Percentiles rank a stretch among this genome's conserved stretches.
These are phyloP conservation scores for Acleris cristana DNA, from an alignment of 2,888 invertebrate species.

Conservation along the genomic window DNA sequence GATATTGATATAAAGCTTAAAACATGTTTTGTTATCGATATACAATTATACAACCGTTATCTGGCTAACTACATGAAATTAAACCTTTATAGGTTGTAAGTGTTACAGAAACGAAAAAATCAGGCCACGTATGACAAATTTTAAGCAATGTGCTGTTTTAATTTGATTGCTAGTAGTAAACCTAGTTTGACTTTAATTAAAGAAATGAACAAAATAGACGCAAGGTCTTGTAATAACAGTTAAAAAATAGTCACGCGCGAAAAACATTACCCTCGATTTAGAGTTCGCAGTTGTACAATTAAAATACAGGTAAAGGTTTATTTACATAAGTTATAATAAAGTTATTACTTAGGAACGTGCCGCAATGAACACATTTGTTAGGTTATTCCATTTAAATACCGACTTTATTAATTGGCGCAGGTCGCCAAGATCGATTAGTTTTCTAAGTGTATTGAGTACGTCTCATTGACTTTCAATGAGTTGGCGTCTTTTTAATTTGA, in stretches of 20 bases:
- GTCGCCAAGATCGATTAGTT: too few species aligned
- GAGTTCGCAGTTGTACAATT: constrained; percentile 14
- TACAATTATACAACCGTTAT: constrained; percentile 51
- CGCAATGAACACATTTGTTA: too few species aligned
- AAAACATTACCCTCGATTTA: constrained; percentile 32
- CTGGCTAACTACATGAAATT: constrained; percentile 49
- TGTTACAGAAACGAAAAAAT: constrained; percentile 21
- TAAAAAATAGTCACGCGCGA: constrained; percentile 36
- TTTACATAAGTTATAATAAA: background rate
- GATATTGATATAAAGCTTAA: constrained; percentile 48
- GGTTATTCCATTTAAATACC: too few species aligned
- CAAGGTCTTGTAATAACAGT: constrained; percentile 35
- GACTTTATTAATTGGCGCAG: too few species aligned
- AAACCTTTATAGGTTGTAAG: constrained; percentile 45
- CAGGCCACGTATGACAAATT: constrained; percentile 32
- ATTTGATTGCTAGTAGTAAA: constrained; percentile 33
- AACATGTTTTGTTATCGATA: constrained; percentile 54
- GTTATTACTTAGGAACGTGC: background rate
- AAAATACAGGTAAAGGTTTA: constrained; percentile 1
- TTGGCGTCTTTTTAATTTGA: too few species aligned
- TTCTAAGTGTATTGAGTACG: too few species aligned
- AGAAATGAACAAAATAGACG: constrained; percentile 35
- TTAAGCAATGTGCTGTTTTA: constrained; percentile 33
- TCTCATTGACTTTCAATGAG: too few species aligned
- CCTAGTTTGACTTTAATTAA: constrained; percentile 32